Conservation (phyloP, 1,140 invertebrate genomes). For the Plodia interpunctella region DNA sequence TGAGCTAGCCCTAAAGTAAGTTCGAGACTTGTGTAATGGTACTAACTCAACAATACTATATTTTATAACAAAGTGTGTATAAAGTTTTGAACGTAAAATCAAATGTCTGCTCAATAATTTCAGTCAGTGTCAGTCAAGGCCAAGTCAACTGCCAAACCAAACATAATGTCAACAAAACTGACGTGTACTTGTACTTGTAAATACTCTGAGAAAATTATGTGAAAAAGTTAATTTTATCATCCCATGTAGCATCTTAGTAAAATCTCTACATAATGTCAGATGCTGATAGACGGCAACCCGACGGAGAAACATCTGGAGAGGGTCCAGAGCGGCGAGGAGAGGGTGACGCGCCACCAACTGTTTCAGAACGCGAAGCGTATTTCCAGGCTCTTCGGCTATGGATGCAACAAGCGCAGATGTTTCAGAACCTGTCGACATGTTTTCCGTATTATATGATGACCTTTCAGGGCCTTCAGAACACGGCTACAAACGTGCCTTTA, state of each 20-base stretch:
- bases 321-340: conserved; percentile 21
- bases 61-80: no score
- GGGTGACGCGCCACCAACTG: conserved; percentile 31
- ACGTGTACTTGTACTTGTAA: conserved; percentile 51
- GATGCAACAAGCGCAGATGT: conserved; percentile 78
- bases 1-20: no score
- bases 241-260: conserved; percentile 16
- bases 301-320: conserved; percentile 19
- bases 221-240: neutral
- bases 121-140: neutral
- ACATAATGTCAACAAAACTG: conserved; percentile 60
- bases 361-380: conserved; percentile 76
- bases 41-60: no score
- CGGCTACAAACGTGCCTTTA: conserved; percentile 52
- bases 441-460: conserved; percentile 79
- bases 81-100: neutral
- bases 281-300: conserved; percentile 33
- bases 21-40: no score
- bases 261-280: conserved; percentile 38
- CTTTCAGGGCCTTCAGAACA: conserved; percentile 74
- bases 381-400: conserved; percentile 74
- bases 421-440: conserved; percentile 75
- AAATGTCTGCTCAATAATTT: neutral
- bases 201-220: neutral
- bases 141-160: no score